Percentiles rank a stretch among this genome's conserved stretches.
Evolutionary conservation across 2,113 vertebrate species (phyloP).

Genomic region (Mormyrus iriodes): DNA sequence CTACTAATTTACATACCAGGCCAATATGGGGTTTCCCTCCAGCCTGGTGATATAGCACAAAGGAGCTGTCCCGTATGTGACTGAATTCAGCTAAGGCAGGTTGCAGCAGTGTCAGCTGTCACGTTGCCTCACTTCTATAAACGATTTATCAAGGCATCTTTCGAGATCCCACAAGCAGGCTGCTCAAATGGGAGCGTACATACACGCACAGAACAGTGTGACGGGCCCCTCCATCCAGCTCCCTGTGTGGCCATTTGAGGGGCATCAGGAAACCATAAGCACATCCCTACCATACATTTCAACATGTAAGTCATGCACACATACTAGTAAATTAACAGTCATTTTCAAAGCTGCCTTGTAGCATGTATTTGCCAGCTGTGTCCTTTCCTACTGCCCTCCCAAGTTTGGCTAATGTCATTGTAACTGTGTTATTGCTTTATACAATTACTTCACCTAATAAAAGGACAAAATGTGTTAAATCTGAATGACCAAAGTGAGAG

Average conservation of each 20-base stretch:
- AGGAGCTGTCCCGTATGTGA: background rate
- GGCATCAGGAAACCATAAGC: background rate
- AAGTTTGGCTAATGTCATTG: background rate
- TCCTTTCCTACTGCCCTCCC: background rate
- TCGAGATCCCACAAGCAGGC: background rate
- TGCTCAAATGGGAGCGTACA: background rate
- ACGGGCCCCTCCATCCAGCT: background rate
- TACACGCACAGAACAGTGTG: background rate
- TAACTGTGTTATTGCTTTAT: conserved; percentile 23
- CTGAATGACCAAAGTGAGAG: conserved; percentile 2
- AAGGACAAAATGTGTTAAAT: background rate
- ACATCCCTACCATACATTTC: conserved; percentile 8
- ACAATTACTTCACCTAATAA: background rate
- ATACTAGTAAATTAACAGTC: conserved; percentile 26
- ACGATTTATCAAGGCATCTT: background rate
- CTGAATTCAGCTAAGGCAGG: background rate
- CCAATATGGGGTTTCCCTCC: conserved; percentile 24
- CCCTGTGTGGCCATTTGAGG: background rate
- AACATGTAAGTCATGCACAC: background rate
- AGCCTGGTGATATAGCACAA: background rate
- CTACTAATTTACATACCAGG: background rate
- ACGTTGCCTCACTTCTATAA: background rate
- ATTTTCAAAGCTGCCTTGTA: conserved; percentile 27
- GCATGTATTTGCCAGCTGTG: background rate
- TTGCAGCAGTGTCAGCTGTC: background rate